Evolutionary conservation across 2,888 invertebrate genomes (phyloP).

Genomic region (Hyppa rectilinea): DNA sequence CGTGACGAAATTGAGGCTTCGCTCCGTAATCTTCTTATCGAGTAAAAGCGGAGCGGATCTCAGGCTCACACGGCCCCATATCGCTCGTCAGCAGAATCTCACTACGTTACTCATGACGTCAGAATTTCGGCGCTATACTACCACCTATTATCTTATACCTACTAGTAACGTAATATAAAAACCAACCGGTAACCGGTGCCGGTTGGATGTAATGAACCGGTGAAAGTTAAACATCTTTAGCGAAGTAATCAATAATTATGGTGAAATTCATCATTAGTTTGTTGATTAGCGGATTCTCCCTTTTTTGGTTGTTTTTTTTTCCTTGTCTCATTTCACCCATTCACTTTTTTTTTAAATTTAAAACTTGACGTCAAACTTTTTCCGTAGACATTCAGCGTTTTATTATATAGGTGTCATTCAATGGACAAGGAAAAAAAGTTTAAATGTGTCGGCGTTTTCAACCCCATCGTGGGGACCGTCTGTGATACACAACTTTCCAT

Average conservation of each 20-base stretch:
- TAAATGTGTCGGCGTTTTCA: constrained; percentile 42
- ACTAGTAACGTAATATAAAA: constrained; percentile 6
- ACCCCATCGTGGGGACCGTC: constrained; percentile 16
- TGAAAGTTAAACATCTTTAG: background rate
- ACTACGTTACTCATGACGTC: constrained; percentile 8
- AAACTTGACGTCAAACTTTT: constrained; percentile 5
- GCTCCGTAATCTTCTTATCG: constrained; percentile 66
- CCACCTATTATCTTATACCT: background rate
- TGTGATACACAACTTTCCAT: constrained; percentile 12
- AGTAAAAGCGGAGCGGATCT: constrained; percentile 39
- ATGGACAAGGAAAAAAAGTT: constrained; percentile 40
- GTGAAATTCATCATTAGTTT: background rate
- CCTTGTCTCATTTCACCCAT: background rate
- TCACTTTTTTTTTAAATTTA: constrained; percentile 9
- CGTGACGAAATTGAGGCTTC: constrained; percentile 52
- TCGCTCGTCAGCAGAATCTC: constrained; percentile 63
- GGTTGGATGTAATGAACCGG: background rate
- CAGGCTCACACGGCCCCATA: constrained; percentile 47
- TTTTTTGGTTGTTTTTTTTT: too few species aligned
- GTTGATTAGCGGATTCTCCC: background rate
- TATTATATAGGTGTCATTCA: constrained; percentile 21
- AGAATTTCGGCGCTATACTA: constrained; percentile 19
- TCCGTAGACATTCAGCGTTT: constrained; percentile 8
- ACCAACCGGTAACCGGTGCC: too few species aligned
- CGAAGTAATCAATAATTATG: background rate